These are phyloP conservation scores for Schizotus pectinicornis DNA, from an alignment of 2,888 invertebrate species.

Conservation along the genomic window DNA sequence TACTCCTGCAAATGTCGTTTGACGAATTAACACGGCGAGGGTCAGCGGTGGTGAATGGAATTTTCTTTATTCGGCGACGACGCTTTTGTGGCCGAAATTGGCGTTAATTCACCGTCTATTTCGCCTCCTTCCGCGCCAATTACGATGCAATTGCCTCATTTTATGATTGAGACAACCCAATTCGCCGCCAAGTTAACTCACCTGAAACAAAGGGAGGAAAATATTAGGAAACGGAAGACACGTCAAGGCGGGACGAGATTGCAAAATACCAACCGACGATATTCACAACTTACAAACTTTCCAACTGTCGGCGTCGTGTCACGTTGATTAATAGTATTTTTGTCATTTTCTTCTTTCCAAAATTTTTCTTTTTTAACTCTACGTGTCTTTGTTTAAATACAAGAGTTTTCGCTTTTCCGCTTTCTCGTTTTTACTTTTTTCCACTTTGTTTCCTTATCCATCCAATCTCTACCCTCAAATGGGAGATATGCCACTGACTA, in stretches of 20 bases:
- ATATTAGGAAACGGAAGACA: neutral
- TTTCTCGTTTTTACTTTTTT: no score
- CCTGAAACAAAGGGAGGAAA: conserved; percentile 34
- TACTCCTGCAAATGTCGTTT: neutral
- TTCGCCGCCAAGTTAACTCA: conserved; percentile 32
- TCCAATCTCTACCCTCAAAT: no score
- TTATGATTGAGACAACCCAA: conserved; percentile 45
- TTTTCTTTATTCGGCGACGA: neutral
- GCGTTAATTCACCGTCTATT: conserved; percentile 11
- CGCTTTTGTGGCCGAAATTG: conserved; percentile 6
- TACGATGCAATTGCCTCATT: conserved; percentile 43
- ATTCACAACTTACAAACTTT: neutral
- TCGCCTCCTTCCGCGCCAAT: conserved; percentile 34
- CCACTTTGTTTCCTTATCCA: no score
- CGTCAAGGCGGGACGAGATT: neutral
- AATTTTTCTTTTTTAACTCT: no score
- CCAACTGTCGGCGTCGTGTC: neutral
- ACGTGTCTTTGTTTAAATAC: no score
- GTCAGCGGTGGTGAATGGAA: neutral
- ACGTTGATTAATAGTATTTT: no score
- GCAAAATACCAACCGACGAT: neutral
- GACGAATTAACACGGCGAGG: neutral
- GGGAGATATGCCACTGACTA: no score
- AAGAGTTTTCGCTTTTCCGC: no score
- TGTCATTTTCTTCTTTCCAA: no score